Percentiles rank a stretch among this genome's conserved stretches.
Conservation (phyloP, 2,888 invertebrate species). For the Drosophila limbata region DNA sequence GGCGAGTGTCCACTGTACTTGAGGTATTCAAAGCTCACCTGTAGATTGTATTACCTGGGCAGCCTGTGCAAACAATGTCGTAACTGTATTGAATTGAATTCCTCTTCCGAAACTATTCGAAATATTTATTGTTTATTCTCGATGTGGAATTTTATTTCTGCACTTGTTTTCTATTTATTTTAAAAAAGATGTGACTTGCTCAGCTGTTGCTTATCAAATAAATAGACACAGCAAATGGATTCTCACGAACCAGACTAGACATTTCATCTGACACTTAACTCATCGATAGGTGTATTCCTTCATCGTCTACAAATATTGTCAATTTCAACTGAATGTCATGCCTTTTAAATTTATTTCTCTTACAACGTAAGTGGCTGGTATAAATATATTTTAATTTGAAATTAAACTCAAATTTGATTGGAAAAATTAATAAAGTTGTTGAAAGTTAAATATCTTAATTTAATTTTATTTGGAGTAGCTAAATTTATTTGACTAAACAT, state of each 20-base stretch:
- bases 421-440: not conserved
- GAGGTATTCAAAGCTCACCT: conserved; percentile 49
- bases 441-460: too few species aligned
- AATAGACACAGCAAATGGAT: conserved; percentile 49
- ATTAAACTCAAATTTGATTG: not conserved
- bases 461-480: too few species aligned
- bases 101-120: conserved; percentile 51
- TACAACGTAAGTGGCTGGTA: not conserved
- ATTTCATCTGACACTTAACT: conserved; percentile 57
- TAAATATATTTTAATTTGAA: not conserved
- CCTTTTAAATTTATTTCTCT: not conserved
- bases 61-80: conserved; percentile 64
- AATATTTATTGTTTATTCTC: conserved; percentile 39
- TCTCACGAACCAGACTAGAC: conserved; percentile 48
- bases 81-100: conserved; percentile 19
- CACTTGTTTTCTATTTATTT: conserved; percentile 43
- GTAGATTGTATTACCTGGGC: conserved; percentile 54
- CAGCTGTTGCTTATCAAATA: conserved; percentile 55
- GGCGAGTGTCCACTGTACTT: conserved; percentile 33
- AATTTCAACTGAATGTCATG: not conserved
- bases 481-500: too few species aligned
- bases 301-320: not conserved
- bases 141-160: conserved; percentile 24
- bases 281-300: conserved; percentile 36
- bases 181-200: conserved; percentile 46